phyloP scores from a whole-genome alignment of 2,113 vertebrate genomes.

The Forbesichthys agassizii region DNA sequence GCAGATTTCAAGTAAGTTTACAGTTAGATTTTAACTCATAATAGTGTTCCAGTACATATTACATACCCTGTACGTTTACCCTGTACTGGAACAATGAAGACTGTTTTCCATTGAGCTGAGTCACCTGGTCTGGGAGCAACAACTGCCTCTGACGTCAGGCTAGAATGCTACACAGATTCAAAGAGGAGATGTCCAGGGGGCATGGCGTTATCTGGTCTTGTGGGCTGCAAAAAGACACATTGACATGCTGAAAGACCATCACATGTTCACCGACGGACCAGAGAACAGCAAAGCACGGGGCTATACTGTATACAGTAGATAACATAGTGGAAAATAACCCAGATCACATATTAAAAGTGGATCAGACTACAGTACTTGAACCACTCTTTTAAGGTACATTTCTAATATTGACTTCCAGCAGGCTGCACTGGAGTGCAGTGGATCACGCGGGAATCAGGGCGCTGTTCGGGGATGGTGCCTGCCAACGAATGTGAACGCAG shows the following conservation, averaged over 20 bases:
- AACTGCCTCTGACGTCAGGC: slow-evolving; percentile 36
- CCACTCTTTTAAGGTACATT: no score
- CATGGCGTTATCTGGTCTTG: slow-evolving; percentile 43
- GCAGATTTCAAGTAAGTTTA: background rate
- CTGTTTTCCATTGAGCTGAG: slow-evolving; percentile 51
- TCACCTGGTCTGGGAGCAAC: slow-evolving; percentile 60
- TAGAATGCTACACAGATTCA: slow-evolving; percentile 13
- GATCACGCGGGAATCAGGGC: slow-evolving; percentile 12
- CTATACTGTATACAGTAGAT: background rate
- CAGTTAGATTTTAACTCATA: background rate
- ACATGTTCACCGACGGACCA: slow-evolving; percentile 45
- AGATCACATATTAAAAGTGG: background rate
- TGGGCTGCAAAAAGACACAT: slow-evolving; percentile 31
- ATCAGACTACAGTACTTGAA: background rate
- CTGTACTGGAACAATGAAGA: slow-evolving; percentile 41
- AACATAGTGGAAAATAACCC: background rate
- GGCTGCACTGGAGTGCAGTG: background rate
- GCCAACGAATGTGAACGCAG: background rate
- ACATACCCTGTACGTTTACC: background rate
- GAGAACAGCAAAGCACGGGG: slow-evolving; percentile 11
- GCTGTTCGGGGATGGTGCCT: background rate
- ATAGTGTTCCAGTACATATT: background rate
- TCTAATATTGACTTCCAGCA: background rate
- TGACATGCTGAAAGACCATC: slow-evolving; percentile 32
- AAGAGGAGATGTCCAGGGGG: slow-evolving; percentile 31